Conservation (phyloP, 2,888 invertebrate genomes). For the Argyresthia goedartella region DNA sequence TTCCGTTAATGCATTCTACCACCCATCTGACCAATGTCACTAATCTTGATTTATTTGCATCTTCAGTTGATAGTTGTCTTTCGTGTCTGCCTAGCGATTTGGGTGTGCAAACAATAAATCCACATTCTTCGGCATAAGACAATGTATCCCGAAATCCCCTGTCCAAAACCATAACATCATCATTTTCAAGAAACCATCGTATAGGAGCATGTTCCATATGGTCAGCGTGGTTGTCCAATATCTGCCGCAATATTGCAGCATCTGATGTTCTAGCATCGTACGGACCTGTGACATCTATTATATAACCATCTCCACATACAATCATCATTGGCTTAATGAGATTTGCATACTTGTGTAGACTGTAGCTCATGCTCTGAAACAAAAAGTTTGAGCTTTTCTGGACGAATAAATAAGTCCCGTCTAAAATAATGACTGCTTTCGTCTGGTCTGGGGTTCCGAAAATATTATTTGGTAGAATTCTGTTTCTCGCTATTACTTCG, state of each 20-base stretch:
- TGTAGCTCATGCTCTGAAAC: conserved; percentile 10
- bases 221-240: neutral
- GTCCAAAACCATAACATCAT: conserved; percentile 5
- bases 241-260: neutral
- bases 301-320: conserved; percentile 5
- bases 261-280: conserved; percentile 8
- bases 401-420: conserved; percentile 13
- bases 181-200: neutral
- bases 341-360: conserved; percentile 1
- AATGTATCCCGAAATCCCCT: conserved; percentile 7
- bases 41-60: conserved; percentile 7
- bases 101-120: conserved; percentile 7
- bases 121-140: conserved; percentile 6
- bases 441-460: conserved; percentile 4
- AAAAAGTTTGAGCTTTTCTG: conserved; percentile 9
- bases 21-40: conserved; percentile 6
- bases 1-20: conserved; percentile 11
- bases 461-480: conserved; percentile 2
- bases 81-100: conserved; percentile 7
- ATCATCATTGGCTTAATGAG: neutral
- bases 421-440: conserved; percentile 10
- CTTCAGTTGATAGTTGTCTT: conserved; percentile 9
- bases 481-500: conserved; percentile 3
- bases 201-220: neutral
- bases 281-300: conserved; percentile 11